Base-by-base conservation (phyloP, 2,888 invertebrate genomes). In the Parnassius mnemosyne region DNA sequence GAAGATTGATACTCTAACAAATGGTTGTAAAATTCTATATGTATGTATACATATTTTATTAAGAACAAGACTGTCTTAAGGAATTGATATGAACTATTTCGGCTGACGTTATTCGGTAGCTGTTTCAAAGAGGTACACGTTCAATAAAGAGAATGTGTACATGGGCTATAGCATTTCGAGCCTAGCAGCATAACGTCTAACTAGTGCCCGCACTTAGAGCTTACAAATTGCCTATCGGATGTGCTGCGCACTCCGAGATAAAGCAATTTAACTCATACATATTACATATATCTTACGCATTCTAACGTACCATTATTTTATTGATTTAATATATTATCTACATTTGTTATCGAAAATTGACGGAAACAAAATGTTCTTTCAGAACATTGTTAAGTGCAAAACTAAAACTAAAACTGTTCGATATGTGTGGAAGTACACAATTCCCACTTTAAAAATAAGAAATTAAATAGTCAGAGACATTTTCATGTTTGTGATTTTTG, bases 191-290 rank as follows among this genome's bases (percentile, higher is more conserved):
- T 63, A 63, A 63, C 58, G 62, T 49, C 53, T 50, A 50, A 63
- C 62, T 51, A 63, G 58, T 16, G 58, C 62, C 57, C 54, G 55
- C 61, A 61, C 62, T 63, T 57, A 58, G 62, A 63, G 62, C 54
- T 58, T 63, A 63, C 62, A 63, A 63, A 63, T 63, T 63, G 58
- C 62, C 62, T 54, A 63, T 49, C 62, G 58, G 50, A 63, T 54
- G 50, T 43, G 51, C 52, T 58, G 58, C n/a, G 46, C 61, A 61
- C 49, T 62, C 25, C 50, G 54, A 63, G 58, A 63, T 63, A 63
- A 63, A 63, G 54, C 55, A 61, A 55, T 56, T 56, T 61, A 56
- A 51, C 41, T 54, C 62, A 50, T 50, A 16, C n/a, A 57, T 50
- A 25, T 25, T 25, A 25, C 25, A 25, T 25, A 25, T 25, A 25